phyloP scores from a whole-genome alignment of 2,113 vertebrate species.

The Halichoerus grypus region DNA sequence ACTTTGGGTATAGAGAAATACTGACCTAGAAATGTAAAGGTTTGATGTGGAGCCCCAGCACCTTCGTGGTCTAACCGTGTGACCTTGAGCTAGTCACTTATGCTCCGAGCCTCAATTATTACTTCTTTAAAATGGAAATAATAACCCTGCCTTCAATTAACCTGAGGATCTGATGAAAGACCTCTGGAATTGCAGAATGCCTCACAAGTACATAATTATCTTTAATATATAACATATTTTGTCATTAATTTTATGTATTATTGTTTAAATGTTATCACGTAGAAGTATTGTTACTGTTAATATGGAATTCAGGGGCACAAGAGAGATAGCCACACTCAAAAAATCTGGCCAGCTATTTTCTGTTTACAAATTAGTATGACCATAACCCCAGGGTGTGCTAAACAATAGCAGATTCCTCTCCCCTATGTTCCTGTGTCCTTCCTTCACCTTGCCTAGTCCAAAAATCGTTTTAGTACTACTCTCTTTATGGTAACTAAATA shows the following conservation, averaged over 20 bases:
- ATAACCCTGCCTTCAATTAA: neutral
- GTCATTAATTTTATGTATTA: neutral
- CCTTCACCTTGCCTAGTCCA: neutral
- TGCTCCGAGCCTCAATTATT: neutral
- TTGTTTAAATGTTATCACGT: neutral
- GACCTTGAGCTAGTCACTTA: neutral
- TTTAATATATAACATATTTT: neutral
- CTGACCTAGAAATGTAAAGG: neutral
- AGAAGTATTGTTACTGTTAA: neutral
- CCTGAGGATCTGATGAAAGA: neutral
- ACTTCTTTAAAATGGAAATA: neutral
- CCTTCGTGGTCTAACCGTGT: neutral
- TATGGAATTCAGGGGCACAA: neutral
- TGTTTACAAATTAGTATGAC: neutral
- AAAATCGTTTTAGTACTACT: neutral
- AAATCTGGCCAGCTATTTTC: neutral
- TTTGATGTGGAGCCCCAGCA: rapidly evolving
- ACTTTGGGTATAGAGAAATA: neutral
- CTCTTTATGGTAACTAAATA: neutral
- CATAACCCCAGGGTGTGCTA: neutral
- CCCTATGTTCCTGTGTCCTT: neutral
- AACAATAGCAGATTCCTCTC: neutral
- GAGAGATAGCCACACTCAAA: neutral
- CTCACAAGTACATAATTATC: neutral
- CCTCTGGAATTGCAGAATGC: neutral